phyloP scores from a whole-genome alignment of 2,797 vertebrate genomes.

The Hephaestus fuliginosus region DNA sequence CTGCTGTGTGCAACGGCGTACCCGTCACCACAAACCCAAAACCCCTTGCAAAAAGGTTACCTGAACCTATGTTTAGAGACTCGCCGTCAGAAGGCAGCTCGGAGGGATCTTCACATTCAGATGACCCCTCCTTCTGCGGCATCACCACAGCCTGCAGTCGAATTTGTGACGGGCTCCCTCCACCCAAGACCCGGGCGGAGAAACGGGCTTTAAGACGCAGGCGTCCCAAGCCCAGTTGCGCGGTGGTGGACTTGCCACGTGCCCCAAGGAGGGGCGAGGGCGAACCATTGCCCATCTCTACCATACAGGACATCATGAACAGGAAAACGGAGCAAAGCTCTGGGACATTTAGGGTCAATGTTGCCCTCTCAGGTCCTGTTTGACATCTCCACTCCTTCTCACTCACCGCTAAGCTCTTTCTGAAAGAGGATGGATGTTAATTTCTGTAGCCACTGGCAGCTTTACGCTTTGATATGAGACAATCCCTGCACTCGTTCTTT shows the following conservation, averaged over 20 bases:
- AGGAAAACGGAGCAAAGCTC: slow-evolving; percentile 63
- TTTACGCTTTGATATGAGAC: slow-evolving; percentile 53
- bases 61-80: slow-evolving; percentile 74
- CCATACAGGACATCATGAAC: slow-evolving; percentile 73
- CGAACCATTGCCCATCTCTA: slow-evolving; percentile 47
- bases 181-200: slow-evolving; percentile 81
- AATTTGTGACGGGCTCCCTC: slow-evolving; percentile 90
- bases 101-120: slow-evolving; percentile 93
- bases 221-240: slow-evolving; percentile 82
- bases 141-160: slow-evolving; percentile 90
- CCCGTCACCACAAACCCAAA: slow-evolving; percentile 42
- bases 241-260: slow-evolving; percentile 90
- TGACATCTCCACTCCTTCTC: slow-evolving; percentile 22
- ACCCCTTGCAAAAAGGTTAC: slow-evolving; percentile 39
- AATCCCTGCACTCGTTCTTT: slow-evolving; percentile 42
- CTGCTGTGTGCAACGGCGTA: slow-evolving; percentile 41
- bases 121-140: slow-evolving; percentile 96
- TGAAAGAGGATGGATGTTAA: slow-evolving; percentile 32
- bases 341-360: slow-evolving; percentile 60
- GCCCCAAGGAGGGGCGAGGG: slow-evolving; percentile 69
- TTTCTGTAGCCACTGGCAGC: slow-evolving; percentile 54
- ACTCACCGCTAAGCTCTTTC: slow-evolving; percentile 43
- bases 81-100: slow-evolving; percentile 92
- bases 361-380: slow-evolving; percentile 70
- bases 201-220: slow-evolving; percentile 89